These are phyloP conservation scores for Grapholita molesta DNA, from an alignment of 1,140 invertebrate species.

Conservation along the genomic window DNA sequence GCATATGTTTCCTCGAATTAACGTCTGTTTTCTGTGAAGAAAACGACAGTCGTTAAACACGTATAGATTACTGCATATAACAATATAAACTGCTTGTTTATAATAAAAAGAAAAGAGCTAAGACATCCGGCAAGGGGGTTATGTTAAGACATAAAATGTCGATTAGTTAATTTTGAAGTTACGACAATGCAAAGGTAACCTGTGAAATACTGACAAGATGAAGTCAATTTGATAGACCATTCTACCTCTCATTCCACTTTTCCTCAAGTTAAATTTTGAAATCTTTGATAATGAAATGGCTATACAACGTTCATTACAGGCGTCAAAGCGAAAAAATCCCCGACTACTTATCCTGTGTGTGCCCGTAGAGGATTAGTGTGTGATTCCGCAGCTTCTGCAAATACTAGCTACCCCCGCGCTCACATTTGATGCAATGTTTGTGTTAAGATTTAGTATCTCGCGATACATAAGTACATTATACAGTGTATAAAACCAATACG, in stretches of 20 bases:
- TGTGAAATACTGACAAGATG: neutral
- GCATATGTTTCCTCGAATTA: constrained; percentile 75
- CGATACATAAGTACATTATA: neutral
- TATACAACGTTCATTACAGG: neutral
- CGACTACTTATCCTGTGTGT: too few species aligned
- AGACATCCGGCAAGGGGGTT: constrained; percentile 21
- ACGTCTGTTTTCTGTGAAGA: constrained; percentile 74
- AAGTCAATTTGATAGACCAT: too few species aligned
- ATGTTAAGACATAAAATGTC: neutral
- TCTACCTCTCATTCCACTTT: too few species aligned
- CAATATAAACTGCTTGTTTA: constrained; percentile 65
- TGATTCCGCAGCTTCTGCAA: constrained; percentile 16
- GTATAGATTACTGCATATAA: constrained; percentile 65
- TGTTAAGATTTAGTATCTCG: neutral
- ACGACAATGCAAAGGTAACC: neutral
- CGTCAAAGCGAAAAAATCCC: neutral
- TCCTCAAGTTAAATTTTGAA: too few species aligned
- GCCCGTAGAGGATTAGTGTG: constrained; percentile 1
- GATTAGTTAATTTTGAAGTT: neutral
- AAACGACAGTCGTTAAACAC: constrained; percentile 65
- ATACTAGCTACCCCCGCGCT: neutral
- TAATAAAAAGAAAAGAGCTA: constrained; percentile 49
- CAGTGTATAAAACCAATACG: too few species aligned
- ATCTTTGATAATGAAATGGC: neutral
- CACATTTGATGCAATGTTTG: neutral